phyloP scores from a whole-genome alignment of 53 echinoderm and acorn worm species.

The Echinometra lucunter region DNA sequence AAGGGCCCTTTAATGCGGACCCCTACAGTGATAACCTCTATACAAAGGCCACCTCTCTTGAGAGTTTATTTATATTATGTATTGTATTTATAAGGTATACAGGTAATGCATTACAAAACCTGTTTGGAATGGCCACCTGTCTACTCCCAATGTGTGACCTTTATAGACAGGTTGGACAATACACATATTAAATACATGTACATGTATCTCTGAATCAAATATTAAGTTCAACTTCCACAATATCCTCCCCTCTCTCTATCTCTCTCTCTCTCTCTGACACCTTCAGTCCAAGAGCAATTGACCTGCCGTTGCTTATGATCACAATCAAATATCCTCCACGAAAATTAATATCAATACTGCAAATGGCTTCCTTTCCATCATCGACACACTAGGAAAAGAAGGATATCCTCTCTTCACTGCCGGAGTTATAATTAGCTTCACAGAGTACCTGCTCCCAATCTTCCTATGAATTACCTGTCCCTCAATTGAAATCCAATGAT shows the following conservation, averaged over 20 bases:
- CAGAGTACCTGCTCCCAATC: background rate
- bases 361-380: conserved; percentile 45
- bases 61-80: too few species aligned
- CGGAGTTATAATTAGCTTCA: conserved; percentile 34
- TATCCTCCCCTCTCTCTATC: background rate
- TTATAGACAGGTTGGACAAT: background rate
- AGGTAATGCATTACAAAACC: background rate
- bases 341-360: conserved; percentile 14
- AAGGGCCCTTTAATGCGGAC: too few species aligned
- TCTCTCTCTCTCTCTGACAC: background rate
- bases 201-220: background rate
- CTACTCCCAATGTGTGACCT: background rate
- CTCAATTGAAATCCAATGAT: background rate
- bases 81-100: too few species aligned
- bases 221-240: too few species aligned
- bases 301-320: background rate
- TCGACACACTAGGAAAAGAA: background rate
- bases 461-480: background rate
- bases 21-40: too few species aligned
- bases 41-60: too few species aligned
- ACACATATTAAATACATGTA: too few species aligned
- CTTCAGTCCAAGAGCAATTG: background rate
- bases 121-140: background rate
- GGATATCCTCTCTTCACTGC: conserved; percentile 25
- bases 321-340: background rate